Percentiles rank a stretch among this genome's conserved stretches.
Conservation (phyloP, 2,888 invertebrate genomes). For the Lamellibrachia columna region DNA sequence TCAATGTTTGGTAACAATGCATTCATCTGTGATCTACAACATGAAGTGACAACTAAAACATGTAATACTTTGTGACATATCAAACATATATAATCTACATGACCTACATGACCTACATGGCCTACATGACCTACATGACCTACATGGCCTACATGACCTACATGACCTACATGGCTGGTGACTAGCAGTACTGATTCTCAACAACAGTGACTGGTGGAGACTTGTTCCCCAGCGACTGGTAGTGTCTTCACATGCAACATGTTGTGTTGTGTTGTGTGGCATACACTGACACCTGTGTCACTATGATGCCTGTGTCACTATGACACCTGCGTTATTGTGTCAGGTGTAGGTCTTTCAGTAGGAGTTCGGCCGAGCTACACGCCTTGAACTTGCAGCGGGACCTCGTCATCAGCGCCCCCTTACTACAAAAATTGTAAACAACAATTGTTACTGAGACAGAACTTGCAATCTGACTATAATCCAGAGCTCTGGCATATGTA, state of each 20-base stretch:
- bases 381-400: slow-evolving; percentile 62
- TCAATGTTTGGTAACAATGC: not conserved
- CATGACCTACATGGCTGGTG: not conserved
- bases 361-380: slow-evolving; percentile 57
- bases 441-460: not conserved
- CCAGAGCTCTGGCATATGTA: no score
- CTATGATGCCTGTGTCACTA: not conserved
- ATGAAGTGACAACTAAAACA: not conserved
- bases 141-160: no score
- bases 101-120: no score
- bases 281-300: not conserved
- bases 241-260: not conserved
- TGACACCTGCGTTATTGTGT: not conserved
- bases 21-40: not conserved
- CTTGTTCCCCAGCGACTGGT: not conserved
- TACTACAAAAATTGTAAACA: slow-evolving; percentile 30
- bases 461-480: not conserved
- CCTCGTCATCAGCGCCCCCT: slow-evolving; percentile 55
- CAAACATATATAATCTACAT: no score
- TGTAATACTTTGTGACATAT: not conserved
- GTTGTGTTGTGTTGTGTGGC: not conserved
- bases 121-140: no score
- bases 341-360: slow-evolving; percentile 41
- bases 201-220: not conserved
- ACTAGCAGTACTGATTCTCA: not conserved